A percentile compares a stretch with the other conserved stretches of the same genome.
These are phyloP conservation scores for Stenotaenia linearis DNA, from an alignment of 2,888 invertebrate genomes.

Conservation along the genomic window DNA sequence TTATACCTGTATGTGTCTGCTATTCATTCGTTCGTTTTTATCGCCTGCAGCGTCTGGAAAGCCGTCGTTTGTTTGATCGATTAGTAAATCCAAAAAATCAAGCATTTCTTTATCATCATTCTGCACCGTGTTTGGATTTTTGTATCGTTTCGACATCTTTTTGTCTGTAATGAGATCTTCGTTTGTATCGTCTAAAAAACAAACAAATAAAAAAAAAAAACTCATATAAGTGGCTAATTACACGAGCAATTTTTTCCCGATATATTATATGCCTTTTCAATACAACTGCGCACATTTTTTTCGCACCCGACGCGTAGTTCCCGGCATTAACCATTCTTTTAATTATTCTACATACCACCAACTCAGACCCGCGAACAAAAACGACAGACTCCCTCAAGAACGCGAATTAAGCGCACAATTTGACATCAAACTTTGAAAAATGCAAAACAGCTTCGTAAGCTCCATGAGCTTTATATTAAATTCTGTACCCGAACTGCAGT, in stretches of 20 bases:
- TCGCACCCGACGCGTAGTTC: too few relatives aligned
- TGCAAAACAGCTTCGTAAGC: constrained; percentile 7
- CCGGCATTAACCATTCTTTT: background rate
- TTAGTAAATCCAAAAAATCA: constrained; percentile 12
- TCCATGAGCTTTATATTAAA: constrained; percentile 5
- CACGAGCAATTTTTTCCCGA: too few relatives aligned
- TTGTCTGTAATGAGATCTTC: background rate
- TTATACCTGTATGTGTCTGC: background rate
- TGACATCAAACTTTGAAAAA: constrained; percentile 6
- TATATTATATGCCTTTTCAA: too few relatives aligned
- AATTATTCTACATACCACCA: background rate
- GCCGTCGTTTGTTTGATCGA: constrained; percentile 14
- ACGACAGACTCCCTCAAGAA: background rate
- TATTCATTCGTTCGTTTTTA: constrained; percentile 3
- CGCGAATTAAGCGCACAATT: constrained; percentile 1
- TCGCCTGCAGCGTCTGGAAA: constrained; percentile 1
- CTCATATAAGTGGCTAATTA: too few relatives aligned
- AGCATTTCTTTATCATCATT: background rate
- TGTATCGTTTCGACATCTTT: background rate
- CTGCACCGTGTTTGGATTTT: background rate
- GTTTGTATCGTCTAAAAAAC: background rate
- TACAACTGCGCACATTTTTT: too few relatives aligned
- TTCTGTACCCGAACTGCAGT: constrained; percentile 3
- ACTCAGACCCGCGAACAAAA: background rate
- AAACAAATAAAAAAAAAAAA: background rate